Base-by-base conservation (phyloP, 2,797 vertebrate genomes). In the Cynodonichthys magdalenae region DNA sequence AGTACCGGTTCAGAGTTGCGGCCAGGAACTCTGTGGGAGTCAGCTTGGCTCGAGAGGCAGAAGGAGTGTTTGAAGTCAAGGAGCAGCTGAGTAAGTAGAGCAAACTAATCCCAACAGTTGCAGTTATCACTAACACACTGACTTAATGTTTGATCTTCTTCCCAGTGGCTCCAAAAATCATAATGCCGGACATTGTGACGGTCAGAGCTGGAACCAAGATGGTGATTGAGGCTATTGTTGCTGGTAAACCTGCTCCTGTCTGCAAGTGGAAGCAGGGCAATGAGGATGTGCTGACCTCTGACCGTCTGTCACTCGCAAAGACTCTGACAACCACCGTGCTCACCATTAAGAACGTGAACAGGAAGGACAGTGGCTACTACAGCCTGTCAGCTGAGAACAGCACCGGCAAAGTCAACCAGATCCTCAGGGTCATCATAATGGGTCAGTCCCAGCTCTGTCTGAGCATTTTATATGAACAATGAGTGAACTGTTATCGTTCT, bases 1-100 rank as follows among this genome's bases (percentile, higher is more conserved):
- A 98, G 74, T 98, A 99, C 74, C 97, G 94, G 87, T 99, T 99
- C 69, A 95, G 96, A 91, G 97, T 99, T 29, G 96, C 93, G 10
- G 98, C 98, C 64, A 96, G 98, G 88, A 99, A 99, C 83, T 89
- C 94, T 24, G 94, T 97, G 29, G 98, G 98, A 65, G 92, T 95
- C 74, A 96, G 98, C 82, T 89, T 98, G 78, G 93, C 97, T 57
- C 94, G 95, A 88, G 96, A 99, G 90, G 87, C 95, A 1, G 95
- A 97, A 71, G 97, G 97, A 68, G 78, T 96, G 61, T 98, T 96
- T 85, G 97, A 98, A 89, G 92, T 99, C 83, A 99, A 99, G 85
- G 97, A 99, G 75, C 96, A 98, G 78, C 95, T 99, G 42, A 93
- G 98, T 99, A 93, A 95, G 97, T 96, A 68, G 20, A 73, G 54